Evolutionary conservation across 2,113 vertebrate genomes (phyloP).

Genomic region (Dasypus novemcinctus): DNA sequence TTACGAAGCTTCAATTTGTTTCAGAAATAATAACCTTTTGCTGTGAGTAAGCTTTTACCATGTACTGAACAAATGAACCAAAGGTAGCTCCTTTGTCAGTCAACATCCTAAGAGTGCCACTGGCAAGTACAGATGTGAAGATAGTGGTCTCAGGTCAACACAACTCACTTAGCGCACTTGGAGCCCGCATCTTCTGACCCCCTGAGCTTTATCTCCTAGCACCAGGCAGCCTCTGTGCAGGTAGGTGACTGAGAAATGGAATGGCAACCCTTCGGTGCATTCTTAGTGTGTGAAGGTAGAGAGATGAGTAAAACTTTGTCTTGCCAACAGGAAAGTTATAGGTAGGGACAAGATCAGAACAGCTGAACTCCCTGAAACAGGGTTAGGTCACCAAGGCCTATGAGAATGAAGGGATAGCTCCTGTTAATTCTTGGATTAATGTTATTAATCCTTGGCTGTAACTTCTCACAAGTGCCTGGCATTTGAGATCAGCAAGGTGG

Average conservation of each 20-base stretch:
- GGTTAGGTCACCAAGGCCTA: too few relatives aligned
- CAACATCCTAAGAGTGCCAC: not conserved
- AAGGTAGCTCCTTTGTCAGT: not conserved
- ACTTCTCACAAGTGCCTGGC: not conserved
- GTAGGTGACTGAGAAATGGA: not conserved
- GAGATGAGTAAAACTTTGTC: not conserved
- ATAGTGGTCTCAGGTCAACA: not conserved
- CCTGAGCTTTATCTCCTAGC: not conserved
- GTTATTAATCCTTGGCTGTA: not conserved
- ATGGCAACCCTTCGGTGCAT: rapidly evolving
- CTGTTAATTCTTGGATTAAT: not conserved
- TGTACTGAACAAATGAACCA: not conserved
- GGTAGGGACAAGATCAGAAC: not conserved
- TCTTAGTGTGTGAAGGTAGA: not conserved
- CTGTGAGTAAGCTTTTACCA: not conserved
- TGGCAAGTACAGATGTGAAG: not conserved
- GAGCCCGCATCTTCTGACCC: not conserved
- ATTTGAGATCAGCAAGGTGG: not conserved
- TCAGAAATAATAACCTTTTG: not conserved
- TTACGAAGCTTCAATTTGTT: not conserved
- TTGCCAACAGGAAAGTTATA: not conserved
- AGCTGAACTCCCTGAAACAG: too few relatives aligned
- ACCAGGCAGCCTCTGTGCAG: not conserved
- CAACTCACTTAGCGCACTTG: not conserved
- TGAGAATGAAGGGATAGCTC: not conserved